Evolutionary conservation across 2,113 vertebrate genomes (phyloP).

Genomic region (Dipodomys merriami): DNA sequence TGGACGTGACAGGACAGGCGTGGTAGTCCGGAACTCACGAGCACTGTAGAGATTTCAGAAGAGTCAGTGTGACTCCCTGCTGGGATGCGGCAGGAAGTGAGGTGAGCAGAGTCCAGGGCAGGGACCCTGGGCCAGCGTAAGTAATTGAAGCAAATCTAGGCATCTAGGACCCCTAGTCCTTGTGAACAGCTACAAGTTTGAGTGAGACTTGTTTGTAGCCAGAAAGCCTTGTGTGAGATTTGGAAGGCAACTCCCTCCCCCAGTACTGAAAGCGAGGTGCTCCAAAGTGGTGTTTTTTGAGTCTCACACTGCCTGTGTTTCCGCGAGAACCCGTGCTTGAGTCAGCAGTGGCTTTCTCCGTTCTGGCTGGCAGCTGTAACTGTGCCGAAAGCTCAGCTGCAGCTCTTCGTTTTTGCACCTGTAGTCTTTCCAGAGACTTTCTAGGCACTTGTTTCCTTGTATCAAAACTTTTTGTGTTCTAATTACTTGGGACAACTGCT

Average conservation of each 20-base stretch:
- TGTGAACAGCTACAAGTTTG: not conserved
- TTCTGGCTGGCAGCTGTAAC: accelerated
- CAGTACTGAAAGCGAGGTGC: not conserved
- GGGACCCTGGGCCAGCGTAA: no score
- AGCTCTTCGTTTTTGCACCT: accelerated
- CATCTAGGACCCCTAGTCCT: not conserved
- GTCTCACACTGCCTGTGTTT: accelerated
- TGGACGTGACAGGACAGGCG: not conserved
- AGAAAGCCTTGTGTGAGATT: not conserved
- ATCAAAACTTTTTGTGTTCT: not conserved
- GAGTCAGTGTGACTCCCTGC: not conserved
- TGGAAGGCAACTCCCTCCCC: not conserved
- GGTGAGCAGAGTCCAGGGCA: not conserved
- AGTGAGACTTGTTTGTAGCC: no score
- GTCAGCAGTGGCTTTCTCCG: no score
- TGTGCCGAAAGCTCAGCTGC: accelerated
- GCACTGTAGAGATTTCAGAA: not conserved
- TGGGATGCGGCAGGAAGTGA: not conserved
- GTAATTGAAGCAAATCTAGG: not conserved
- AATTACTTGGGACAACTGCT: not conserved
- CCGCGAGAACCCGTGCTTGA: not conserved
- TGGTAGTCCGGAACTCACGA: no score
- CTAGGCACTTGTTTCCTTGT: not conserved
- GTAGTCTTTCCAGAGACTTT: not conserved
- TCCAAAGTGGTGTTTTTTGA: accelerated